These are phyloP conservation scores for Aphelinus certus DNA, from an alignment of 1,140 invertebrate species.

Conservation along the genomic window DNA sequence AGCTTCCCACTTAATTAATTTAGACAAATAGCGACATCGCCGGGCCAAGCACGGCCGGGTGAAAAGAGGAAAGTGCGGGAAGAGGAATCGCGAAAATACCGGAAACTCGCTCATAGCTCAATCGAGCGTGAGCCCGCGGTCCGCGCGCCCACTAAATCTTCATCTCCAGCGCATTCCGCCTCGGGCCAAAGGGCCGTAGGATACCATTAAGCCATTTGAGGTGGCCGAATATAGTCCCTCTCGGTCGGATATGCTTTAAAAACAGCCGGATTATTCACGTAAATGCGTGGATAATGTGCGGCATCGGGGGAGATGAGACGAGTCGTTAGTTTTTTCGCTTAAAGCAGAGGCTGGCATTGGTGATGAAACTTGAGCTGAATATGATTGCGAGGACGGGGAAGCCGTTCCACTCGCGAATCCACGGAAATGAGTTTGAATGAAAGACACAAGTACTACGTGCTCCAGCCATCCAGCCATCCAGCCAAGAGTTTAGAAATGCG, in stretches of 20 bases:
- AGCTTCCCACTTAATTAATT: conserved; percentile 15
- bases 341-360: too few species aligned
- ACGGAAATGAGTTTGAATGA: too few species aligned
- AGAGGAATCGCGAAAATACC: conserved; percentile 40
- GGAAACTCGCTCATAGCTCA: conserved; percentile 40
- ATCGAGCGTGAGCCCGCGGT: conserved; percentile 38
- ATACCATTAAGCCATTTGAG: not conserved
- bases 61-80: conserved; percentile 27
- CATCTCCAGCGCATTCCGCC: conserved; percentile 12
- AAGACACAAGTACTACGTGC: too few species aligned
- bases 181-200: not conserved
- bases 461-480: too few species aligned
- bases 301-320: not conserved
- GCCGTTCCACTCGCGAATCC: too few species aligned
- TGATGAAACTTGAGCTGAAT: too few species aligned
- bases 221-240: not conserved
- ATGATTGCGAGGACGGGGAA: too few species aligned
- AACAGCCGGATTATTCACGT: not conserved
- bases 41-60: not conserved
- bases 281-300: not conserved
- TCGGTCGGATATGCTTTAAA: not conserved
- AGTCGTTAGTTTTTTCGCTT: too few species aligned
- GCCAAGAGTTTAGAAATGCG: too few species aligned
- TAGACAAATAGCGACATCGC: conserved; percentile 6
- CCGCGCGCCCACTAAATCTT: not conserved